These are phyloP conservation scores for Noctua janthina DNA, from an alignment of 2,888 invertebrate species.

Conservation along the genomic window DNA sequence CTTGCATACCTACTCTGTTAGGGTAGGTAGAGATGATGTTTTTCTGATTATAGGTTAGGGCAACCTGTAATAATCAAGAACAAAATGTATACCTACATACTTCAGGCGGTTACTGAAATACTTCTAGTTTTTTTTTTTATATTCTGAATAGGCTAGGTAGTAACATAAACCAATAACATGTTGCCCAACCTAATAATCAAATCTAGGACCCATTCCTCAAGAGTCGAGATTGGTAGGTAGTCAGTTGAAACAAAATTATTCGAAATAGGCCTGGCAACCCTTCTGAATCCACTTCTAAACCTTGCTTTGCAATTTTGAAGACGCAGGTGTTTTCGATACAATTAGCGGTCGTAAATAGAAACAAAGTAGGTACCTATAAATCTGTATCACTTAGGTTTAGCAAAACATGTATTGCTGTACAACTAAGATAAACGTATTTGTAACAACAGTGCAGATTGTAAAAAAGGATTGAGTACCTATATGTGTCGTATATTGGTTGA, in stretches of 20 bases:
- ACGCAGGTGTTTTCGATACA: conserved; percentile 37
- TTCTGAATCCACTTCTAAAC: background rate
- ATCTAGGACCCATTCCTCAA: background rate
- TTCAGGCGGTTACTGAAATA: background rate
- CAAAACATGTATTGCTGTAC: background rate
- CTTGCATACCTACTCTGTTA: background rate
- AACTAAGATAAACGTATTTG: background rate
- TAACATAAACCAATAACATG: background rate
- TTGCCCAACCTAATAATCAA: background rate
- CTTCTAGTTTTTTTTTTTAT: too few relatives aligned
- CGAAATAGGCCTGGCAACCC: background rate
- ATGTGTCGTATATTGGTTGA: background rate
- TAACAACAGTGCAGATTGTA: conserved; percentile 1
- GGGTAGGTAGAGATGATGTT: background rate
- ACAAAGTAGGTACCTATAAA: conserved; percentile 16
- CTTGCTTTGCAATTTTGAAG: conserved; percentile 7
- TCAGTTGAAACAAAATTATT: background rate
- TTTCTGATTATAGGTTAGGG: too few relatives aligned
- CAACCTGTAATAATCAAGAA: background rate
- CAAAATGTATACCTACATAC: background rate
- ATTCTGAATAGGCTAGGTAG: background rate
- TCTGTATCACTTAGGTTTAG: background rate
- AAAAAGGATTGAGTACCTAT: background rate
- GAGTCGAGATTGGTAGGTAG: background rate
- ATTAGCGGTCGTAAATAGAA: conserved; percentile 23